Percentiles rank a stretch among this genome's conserved stretches.
These are phyloP conservation scores for Pachypeltis micranthus DNA, from an alignment of 1,140 invertebrate species.

Conservation along the genomic window DNA sequence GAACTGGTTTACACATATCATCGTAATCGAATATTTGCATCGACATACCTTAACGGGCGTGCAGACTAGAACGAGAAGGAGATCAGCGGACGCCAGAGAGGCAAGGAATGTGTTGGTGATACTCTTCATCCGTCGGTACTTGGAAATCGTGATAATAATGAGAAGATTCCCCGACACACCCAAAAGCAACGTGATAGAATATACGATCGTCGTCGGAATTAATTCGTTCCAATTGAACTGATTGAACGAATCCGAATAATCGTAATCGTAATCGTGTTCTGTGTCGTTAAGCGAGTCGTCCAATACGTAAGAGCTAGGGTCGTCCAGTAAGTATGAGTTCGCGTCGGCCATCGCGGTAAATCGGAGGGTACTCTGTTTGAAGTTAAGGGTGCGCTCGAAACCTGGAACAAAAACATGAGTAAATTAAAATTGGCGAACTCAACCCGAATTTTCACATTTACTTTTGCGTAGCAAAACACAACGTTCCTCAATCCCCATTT, in stretches of 20 bases:
- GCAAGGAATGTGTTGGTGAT: slow-evolving; percentile 60
- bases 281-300: neutral
- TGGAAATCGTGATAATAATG: slow-evolving; percentile 40
- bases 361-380: too few relatives aligned
- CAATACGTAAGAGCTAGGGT: too few relatives aligned
- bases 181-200: slow-evolving; percentile 38
- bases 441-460: too few relatives aligned
- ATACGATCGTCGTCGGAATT: slow-evolving; percentile 37
- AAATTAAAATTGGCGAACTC: too few relatives aligned
- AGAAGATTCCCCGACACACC: slow-evolving; percentile 41
- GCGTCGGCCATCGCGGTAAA: neutral
- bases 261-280: slow-evolving; percentile 23
- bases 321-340: neutral
- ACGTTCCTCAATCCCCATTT: too few relatives aligned
- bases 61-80: slow-evolving; percentile 57
- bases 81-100: slow-evolving; percentile 55
- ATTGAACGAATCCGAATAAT: slow-evolving; percentile 14
- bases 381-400: too few relatives aligned
- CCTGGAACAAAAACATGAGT: too few relatives aligned
- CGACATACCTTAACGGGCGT: slow-evolving; percentile 67
- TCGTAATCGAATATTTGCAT: too few relatives aligned
- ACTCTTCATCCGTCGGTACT: slow-evolving; percentile 27
- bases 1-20: too few relatives aligned
- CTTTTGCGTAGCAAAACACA: too few relatives aligned
- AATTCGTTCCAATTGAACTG: slow-evolving; percentile 35